A percentile compares a stretch with the other conserved stretches of the same genome.
These are phyloP conservation scores for Alfaro cultratus DNA, from an alignment of 2,797 vertebrate genomes.

Conservation along the genomic window DNA sequence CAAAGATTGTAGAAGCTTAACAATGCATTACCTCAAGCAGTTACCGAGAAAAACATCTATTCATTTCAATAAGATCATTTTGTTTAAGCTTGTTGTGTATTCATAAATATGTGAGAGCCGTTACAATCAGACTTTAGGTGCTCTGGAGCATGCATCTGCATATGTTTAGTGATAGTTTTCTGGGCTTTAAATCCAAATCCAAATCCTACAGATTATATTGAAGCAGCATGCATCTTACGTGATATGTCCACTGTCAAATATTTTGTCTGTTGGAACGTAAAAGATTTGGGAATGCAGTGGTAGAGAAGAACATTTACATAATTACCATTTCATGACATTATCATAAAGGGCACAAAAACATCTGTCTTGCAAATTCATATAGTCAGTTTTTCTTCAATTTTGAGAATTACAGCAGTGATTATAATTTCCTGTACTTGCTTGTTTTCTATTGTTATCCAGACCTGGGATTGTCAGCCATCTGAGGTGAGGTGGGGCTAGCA, in stretches of 20 bases:
- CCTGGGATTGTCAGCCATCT: background rate
- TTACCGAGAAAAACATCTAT: conserved; percentile 45
- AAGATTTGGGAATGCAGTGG: conserved; percentile 21
- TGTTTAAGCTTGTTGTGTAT: conserved; percentile 45
- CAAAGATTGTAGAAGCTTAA: conserved; percentile 56
- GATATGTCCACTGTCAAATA: conserved; percentile 38
- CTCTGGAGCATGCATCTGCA: conserved; percentile 54
- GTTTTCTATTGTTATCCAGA: background rate
- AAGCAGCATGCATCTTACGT: conserved; percentile 37
- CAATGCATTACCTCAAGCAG: conserved; percentile 50
- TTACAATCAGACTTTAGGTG: conserved; percentile 32
- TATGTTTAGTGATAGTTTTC: conserved; percentile 49
- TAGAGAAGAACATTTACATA: conserved; percentile 42
- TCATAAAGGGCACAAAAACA: conserved; percentile 41
- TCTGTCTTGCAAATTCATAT: conserved; percentile 16
- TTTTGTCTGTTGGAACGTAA: conserved; percentile 26
- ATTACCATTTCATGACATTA: conserved; percentile 35
- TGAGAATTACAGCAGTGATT: background rate
- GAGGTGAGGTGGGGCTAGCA: background rate
- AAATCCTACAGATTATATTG: conserved; percentile 60
- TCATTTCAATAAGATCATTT: conserved; percentile 56
- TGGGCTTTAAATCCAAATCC: conserved; percentile 39
- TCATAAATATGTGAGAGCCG: conserved; percentile 50
- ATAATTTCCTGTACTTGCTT: background rate
- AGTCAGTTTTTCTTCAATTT: background rate